Percentiles rank a stretch among this genome's conserved stretches.
phyloP scores from a whole-genome alignment of 2,888 invertebrate genomes.

The Steromphala cineraria region DNA sequence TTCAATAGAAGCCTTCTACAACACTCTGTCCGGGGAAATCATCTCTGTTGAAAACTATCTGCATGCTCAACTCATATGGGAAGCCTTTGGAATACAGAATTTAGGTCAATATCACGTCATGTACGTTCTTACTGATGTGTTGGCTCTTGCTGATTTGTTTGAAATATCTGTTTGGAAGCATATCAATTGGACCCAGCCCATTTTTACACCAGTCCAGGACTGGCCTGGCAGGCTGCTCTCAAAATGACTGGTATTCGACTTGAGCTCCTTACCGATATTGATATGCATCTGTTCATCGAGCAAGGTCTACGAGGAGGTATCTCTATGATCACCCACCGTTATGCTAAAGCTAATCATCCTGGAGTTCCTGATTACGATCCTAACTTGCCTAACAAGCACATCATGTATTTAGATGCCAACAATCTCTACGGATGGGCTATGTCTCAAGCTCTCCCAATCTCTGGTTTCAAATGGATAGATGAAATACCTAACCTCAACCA shows the following conservation, averaged over 20 bases:
- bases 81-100: too few relatives aligned
- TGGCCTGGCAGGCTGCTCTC: slow-evolving; percentile 54
- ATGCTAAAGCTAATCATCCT: slow-evolving; percentile 39
- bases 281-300: slow-evolving; percentile 41
- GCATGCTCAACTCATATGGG: too few relatives aligned
- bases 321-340: slow-evolving; percentile 42
- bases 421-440: slow-evolving; percentile 56
- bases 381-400: not conserved
- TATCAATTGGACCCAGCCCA: not conserved
- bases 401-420: slow-evolving; percentile 39
- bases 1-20: not conserved
- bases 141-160: not conserved
- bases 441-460: slow-evolving; percentile 15
- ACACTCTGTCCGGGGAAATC: not conserved
- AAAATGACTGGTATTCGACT: slow-evolving; percentile 49
- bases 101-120: too few relatives aligned
- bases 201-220: slow-evolving; percentile 52
- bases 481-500: not conserved
- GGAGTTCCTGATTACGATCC: slow-evolving; percentile 27
- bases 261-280: slow-evolving; percentile 50
- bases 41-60: not conserved
- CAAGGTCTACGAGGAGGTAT: slow-evolving; percentile 42
- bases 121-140: not conserved
- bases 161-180: not conserved
- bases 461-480: not conserved